Evolutionary conservation across 2,888 invertebrate species (phyloP).

Genomic region (Oxycera nigricornis): DNA sequence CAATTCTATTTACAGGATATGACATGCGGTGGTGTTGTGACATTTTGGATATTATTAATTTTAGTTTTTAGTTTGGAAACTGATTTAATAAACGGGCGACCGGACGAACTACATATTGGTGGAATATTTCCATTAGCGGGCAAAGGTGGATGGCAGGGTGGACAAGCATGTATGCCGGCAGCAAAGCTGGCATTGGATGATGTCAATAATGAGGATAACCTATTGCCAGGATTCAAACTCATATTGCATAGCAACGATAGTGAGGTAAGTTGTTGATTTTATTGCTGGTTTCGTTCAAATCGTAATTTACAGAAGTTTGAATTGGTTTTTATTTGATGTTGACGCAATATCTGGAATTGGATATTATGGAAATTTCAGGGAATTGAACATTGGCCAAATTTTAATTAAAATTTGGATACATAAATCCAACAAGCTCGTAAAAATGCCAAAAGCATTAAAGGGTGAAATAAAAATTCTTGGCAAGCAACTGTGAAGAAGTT

Average conservation of each 20-base stretch:
- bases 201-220: constrained; percentile 87
- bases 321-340: background rate
- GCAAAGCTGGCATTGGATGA: constrained; percentile 95
- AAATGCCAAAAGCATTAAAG: background rate
- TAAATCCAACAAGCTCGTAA: background rate
- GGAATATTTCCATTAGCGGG: constrained; percentile 98
- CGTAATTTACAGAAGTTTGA: background rate
- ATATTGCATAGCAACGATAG: constrained; percentile 95
- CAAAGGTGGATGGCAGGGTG: constrained; percentile 97
- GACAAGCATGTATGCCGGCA: constrained; percentile 97
- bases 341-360: background rate
- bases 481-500: background rate
- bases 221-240: constrained; percentile 89
- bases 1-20: constrained; percentile 57
- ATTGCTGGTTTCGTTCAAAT: background rate
- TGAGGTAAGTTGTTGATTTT: constrained; percentile 72
- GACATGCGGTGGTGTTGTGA: constrained; percentile 62
- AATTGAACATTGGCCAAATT: background rate
- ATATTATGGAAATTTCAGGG: background rate
- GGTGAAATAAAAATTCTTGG: background rate
- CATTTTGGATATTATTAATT: constrained; percentile 62
- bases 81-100: constrained; percentile 57
- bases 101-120: constrained; percentile 89
- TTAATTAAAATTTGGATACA: background rate
- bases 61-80: constrained; percentile 58